These are phyloP conservation scores for Lasioglossum villosulum DNA, from an alignment of 2,888 invertebrate genomes.

Conservation along the genomic window DNA sequence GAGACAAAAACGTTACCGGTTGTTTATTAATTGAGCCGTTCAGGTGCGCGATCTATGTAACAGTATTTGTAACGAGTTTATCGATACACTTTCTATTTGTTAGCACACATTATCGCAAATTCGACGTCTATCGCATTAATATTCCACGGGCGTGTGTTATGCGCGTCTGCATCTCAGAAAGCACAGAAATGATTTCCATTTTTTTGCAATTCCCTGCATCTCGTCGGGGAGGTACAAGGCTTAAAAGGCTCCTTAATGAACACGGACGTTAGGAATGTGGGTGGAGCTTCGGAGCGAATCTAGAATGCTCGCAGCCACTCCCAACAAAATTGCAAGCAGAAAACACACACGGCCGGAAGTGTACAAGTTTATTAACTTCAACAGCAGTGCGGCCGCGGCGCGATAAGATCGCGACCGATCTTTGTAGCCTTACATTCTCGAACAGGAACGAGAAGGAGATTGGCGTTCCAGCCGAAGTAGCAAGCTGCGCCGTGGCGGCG, in stretches of 20 bases:
- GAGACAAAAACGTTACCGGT: not conserved
- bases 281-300: not conserved
- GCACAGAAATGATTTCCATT: not conserved
- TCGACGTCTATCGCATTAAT: not conserved
- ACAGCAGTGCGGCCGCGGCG: not conserved
- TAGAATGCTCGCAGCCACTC: constrained; percentile 8
- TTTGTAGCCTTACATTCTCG: constrained; percentile 14
- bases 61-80: not conserved
- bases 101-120: not conserved
- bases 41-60: not conserved
- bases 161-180: not conserved
- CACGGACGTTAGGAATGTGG: constrained; percentile 3
- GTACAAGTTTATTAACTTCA: constrained; percentile 26
- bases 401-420: constrained; percentile 17
- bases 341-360: constrained; percentile 17
- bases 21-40: not conserved
- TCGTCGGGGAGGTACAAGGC: not conserved
- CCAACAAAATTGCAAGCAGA: constrained; percentile 3
- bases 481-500: constrained; percentile 10
- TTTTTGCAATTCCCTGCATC: not conserved
- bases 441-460: constrained; percentile 9
- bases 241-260: constrained; percentile 9
- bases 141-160: not conserved
- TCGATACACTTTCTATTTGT: not conserved
- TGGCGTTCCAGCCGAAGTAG: constrained; percentile 25